These are phyloP conservation scores for Drosophila mojavensis DNA, from an alignment of 1,140 invertebrate species.

Conservation along the genomic window DNA sequence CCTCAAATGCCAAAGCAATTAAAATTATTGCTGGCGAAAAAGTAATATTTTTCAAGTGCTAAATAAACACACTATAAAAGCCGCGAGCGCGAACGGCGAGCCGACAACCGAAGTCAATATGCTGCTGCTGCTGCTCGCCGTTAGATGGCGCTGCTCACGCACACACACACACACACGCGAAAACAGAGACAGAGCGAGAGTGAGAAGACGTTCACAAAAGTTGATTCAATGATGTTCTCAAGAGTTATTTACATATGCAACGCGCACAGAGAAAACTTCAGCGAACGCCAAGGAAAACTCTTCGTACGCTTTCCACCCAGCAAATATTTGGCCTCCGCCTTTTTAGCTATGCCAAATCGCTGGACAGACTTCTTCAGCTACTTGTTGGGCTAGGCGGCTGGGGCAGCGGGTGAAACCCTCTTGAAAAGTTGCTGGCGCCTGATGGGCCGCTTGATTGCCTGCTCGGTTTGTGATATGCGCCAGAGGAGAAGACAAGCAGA, in stretches of 20 bases:
- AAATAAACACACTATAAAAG: constrained; percentile 83
- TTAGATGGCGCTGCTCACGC: constrained; percentile 37
- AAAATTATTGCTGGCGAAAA: constrained; percentile 83
- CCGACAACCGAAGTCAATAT: constrained; percentile 21
- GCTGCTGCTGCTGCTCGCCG: constrained; percentile 13
- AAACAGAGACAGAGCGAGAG: constrained; percentile 3
- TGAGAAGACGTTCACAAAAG: constrained; percentile 41
- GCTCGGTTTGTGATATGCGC: constrained; percentile 30
- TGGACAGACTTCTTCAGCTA: constrained; percentile 22
- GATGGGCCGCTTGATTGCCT: constrained; percentile 52
- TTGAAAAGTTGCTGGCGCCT: constrained; percentile 49
- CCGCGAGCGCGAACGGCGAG: constrained; percentile 40
- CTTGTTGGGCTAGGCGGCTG: background rate
- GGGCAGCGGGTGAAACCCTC: constrained; percentile 8
- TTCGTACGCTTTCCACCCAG: constrained; percentile 14
- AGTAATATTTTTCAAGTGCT: constrained; percentile 83
- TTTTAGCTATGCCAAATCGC: constrained; percentile 50
- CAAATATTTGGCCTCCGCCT: constrained; percentile 51
- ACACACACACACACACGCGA: background rate
- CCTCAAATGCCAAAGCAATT: constrained; percentile 73
- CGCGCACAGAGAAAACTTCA: constrained; percentile 58
- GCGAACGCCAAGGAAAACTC: constrained; percentile 42
- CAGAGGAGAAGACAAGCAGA: constrained; percentile 18
- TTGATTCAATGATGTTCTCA: constrained; percentile 66
- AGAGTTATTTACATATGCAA: constrained; percentile 80